Conservation (phyloP, 2,888 invertebrate genomes). For the Caenorhabditis sp. region DNA sequence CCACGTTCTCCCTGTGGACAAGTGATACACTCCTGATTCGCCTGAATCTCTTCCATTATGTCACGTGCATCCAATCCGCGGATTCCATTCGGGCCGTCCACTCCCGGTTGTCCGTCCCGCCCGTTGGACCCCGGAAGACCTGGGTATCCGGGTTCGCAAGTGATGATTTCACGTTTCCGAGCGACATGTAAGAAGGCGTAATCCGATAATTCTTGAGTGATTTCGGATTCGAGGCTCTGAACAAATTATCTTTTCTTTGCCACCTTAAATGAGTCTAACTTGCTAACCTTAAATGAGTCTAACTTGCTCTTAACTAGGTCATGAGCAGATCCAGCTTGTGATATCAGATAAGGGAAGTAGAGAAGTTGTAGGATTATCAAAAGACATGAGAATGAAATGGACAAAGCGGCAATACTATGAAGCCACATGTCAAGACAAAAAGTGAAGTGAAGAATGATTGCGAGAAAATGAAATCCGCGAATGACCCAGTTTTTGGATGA, state of each 20-base stretch:
- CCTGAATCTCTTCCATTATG: slow-evolving; percentile 78
- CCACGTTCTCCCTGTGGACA: slow-evolving; percentile 74
- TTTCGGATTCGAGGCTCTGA: slow-evolving; percentile 51
- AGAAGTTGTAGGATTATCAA: slow-evolving; percentile 52
- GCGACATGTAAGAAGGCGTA: slow-evolving; percentile 44
- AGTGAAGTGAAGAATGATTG: slow-evolving; percentile 27
- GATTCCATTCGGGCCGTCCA: slow-evolving; percentile 69
- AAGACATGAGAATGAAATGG: slow-evolving; percentile 59
- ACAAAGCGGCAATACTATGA: slow-evolving; percentile 46
- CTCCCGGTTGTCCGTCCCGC: slow-evolving; percentile 62
- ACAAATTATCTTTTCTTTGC: neutral
- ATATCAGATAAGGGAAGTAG: slow-evolving; percentile 62
- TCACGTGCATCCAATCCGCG: slow-evolving; percentile 78
- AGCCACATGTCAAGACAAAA: slow-evolving; percentile 47
- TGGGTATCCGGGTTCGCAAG: slow-evolving; percentile 58
- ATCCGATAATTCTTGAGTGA: slow-evolving; percentile 46
- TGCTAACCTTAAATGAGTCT: slow-evolving; percentile 54
- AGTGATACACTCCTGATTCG: slow-evolving; percentile 77
- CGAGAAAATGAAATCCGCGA: slow-evolving; percentile 23
- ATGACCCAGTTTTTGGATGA: slow-evolving; percentile 49
- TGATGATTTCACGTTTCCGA: slow-evolving; percentile 25
- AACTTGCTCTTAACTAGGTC: slow-evolving; percentile 35
- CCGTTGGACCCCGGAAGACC: slow-evolving; percentile 62
- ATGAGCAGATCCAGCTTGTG: slow-evolving; percentile 61
- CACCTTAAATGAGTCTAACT: neutral